Percentiles rank a stretch among this genome's conserved stretches.
Evolutionary conservation across 1,140 invertebrate species (phyloP).

Genomic region (Caenorhabditis tropicalis): DNA sequence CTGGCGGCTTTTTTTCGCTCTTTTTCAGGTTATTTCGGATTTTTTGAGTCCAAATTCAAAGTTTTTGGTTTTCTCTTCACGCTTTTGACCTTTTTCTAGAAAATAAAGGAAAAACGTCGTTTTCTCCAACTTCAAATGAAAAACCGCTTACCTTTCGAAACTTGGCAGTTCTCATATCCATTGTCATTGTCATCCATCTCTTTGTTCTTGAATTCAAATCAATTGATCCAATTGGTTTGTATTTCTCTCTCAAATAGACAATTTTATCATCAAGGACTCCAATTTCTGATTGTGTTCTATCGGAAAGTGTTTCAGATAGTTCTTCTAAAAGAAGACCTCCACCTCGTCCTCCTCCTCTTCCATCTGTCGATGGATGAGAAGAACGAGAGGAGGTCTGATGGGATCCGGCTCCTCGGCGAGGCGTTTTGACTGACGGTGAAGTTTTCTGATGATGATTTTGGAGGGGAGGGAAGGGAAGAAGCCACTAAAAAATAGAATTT

Average conservation of each 20-base stretch:
- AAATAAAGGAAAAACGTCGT: no score
- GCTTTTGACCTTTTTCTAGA: no score
- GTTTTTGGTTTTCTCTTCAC: no score
- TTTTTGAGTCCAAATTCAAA: background rate
- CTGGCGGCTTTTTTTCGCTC: background rate
- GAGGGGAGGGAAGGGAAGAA: background rate
- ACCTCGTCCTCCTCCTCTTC: background rate
- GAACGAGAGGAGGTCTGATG: background rate
- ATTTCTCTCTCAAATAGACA: background rate
- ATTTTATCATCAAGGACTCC: background rate
- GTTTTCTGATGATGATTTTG: background rate
- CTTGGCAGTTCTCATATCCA: background rate
- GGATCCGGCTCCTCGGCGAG: background rate
- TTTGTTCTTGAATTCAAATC: no score
- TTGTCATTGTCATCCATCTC: background rate
- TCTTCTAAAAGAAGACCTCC: background rate
- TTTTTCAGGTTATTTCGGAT: background rate
- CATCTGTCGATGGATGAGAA: background rate
- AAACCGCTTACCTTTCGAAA: background rate
- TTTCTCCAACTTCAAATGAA: no score
- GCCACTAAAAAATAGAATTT: background rate
- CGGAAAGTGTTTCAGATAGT: no score
- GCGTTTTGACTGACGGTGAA: background rate
- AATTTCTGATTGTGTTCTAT: background rate
- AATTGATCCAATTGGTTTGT: no score